Conservation (phyloP, 2,888 invertebrate species). For the Amblyteles armatorius region DNA sequence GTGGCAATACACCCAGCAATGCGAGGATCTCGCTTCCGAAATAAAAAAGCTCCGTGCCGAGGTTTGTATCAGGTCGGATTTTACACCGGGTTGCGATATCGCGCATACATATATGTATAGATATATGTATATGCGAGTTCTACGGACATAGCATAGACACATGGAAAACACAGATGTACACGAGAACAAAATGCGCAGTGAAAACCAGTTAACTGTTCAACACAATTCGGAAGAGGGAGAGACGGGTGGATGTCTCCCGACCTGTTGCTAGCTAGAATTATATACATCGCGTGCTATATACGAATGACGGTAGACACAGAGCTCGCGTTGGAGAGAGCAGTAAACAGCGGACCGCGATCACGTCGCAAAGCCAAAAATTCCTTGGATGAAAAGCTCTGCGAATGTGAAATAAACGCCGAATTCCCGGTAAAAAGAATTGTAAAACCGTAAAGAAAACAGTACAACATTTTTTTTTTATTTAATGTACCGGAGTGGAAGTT, state of each 20-base stretch:
- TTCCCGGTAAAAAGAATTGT: background rate
- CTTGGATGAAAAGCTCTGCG: background rate
- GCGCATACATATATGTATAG: background rate
- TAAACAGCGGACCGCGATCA: background rate
- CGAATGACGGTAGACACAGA: background rate
- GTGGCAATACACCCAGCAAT: conserved; percentile 97
- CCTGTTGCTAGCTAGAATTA: conserved; percentile 58
- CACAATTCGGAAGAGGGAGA: conserved; percentile 19
- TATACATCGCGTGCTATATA: conserved; percentile 24
- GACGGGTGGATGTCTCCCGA: conserved; percentile 39
- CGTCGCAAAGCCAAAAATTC: background rate
- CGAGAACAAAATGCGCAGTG: background rate
- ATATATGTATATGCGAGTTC: background rate
- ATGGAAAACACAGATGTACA: background rate
- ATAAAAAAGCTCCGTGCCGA: conserved; percentile 95
- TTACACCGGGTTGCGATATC: background rate
- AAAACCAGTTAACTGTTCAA: conserved; percentile 37
- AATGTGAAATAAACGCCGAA: background rate
- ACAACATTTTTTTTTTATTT: too few species aligned
- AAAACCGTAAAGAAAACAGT: too few species aligned
- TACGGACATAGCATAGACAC: background rate
- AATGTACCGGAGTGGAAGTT: background rate
- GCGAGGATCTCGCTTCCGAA: conserved; percentile 94
- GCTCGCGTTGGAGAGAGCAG: background rate
- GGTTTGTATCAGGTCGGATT: conserved; percentile 85